Base-by-base conservation (phyloP, 2,113 vertebrate genomes). In the Entelurus aequoreus region DNA sequence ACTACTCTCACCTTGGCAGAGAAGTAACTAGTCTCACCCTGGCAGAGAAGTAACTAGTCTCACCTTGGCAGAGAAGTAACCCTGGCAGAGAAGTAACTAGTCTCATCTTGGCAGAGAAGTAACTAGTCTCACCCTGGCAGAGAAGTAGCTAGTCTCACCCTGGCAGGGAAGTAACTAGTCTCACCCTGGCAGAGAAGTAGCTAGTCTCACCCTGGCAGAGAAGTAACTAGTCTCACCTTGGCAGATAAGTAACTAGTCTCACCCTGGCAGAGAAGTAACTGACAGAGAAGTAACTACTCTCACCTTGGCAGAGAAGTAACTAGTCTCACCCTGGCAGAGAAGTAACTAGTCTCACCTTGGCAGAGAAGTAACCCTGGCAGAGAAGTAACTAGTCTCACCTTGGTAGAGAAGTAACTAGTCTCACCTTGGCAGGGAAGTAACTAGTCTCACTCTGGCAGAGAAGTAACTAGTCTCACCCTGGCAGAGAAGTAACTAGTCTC, bases 41-140 rank as follows among this genome's bases (percentile, higher is more conserved):
- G n/a, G n/a, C n/a, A n/a, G n/a, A n/a, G 19, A 19, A 19, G 19
- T 19, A 19, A 19, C 19, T 19, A 19, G 19, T 7, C 49, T 16
- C 92, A 98, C 96, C 94, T 97, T 97, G 28, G 92, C 88, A 42
- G 91, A 79, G 14, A 92, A 91, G 62, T 93, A n/a, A n/a, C n/a
- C n/a, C n/a, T n/a, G n/a, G n/a, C n/a, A n/a, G n/a, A n/a, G 19
- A 19, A 19, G 19, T 19, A 19, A 19, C 19, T 19, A 19, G 19
- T 7, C 49, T 16, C 92, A 98, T 95, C 94, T 97, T 97, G 28
- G 92, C 88, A 42, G 91, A 79, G 14, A 92, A 91, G 62, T 93
- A 19, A 19, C 19, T 19, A 19, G 19, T 7, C 49, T 16, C 92
- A 98, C 96, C 94, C 97, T 97, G 28, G 92, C 88, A 42, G 91